These are phyloP conservation scores for Actinia equina DNA, from an alignment of 64 coral and sea anemone species.

Conservation along the genomic window DNA sequence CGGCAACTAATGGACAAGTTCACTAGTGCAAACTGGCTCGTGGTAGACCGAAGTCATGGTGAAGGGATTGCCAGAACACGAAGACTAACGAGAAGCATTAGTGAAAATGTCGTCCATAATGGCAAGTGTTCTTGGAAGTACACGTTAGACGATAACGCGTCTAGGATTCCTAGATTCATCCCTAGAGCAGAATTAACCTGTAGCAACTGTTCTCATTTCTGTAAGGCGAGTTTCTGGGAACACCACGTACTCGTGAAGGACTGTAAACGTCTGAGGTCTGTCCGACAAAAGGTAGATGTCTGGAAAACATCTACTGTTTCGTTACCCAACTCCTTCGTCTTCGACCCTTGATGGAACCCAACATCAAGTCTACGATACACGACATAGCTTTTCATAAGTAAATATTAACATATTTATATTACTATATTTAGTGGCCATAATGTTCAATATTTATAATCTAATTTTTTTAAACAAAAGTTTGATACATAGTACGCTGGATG, in stretches of 20 bases:
- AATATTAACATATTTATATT: not conserved
- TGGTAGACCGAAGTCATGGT: not conserved
- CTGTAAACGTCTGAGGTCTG: not conserved
- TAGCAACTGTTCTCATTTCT: slow-evolving; percentile 6
- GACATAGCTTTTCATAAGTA: not conserved
- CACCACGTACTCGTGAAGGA: slow-evolving; percentile 24
- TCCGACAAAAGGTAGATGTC: not conserved
- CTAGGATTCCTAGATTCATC: slow-evolving; percentile 20
- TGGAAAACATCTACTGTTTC: slow-evolving; percentile 31
- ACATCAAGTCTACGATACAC: not conserved
- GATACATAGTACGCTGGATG: not conserved
- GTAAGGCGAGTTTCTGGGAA: not conserved
- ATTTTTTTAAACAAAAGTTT: not conserved
- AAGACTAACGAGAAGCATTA: not conserved
- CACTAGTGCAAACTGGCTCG: not conserved
- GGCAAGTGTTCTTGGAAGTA: slow-evolving; percentile 26
- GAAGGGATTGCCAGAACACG: not conserved
- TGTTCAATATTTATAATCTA: not conserved
- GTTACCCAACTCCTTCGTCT: slow-evolving; percentile 1
- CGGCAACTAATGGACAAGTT: slow-evolving; percentile 16
- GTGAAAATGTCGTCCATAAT: not conserved
- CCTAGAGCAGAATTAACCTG: slow-evolving; percentile 25
- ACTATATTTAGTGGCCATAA: not conserved
- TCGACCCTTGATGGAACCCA: not conserved
- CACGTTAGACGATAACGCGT: not conserved